phyloP scores from a whole-genome alignment of 2,113 vertebrate genomes.

The Phycodurus eques region DNA sequence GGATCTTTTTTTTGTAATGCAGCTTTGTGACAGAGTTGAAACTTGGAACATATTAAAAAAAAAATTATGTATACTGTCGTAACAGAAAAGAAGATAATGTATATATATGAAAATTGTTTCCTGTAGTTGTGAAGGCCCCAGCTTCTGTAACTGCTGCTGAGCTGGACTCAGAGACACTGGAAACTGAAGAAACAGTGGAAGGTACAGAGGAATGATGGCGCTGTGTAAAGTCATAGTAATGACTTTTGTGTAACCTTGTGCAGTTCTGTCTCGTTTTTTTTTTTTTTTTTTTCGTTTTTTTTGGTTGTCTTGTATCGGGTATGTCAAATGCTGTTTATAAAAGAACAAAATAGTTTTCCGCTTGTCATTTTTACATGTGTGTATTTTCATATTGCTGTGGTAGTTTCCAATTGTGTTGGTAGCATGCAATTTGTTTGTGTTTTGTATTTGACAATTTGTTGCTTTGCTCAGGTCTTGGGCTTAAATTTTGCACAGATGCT shows the following conservation, averaged over 20 bases:
- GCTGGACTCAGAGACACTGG: neutral
- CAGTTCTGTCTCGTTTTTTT: neutral
- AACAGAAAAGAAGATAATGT: too few relatives aligned
- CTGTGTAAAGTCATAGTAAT: neutral
- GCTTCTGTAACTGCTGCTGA: too few relatives aligned
- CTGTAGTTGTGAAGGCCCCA: too few relatives aligned
- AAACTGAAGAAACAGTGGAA: neutral
- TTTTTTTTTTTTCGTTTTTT: neutral
- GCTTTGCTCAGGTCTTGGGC: neutral
- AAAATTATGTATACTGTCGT: too few relatives aligned
- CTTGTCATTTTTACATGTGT: too few relatives aligned
- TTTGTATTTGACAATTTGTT: neutral
- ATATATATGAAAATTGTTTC: too few relatives aligned
- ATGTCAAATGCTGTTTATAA: neutral
- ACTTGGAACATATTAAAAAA: too few relatives aligned
- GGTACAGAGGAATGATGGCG: neutral
- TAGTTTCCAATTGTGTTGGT: neutral
- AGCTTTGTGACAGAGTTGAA: too few relatives aligned
- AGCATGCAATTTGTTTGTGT: neutral
- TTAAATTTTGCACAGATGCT: neutral
- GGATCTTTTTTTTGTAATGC: too few relatives aligned
- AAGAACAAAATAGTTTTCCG: too few relatives aligned
- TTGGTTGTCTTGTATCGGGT: neutral
- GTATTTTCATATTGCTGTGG: neutral
- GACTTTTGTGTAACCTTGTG: constrained; percentile 1